Conservation (phyloP, 2,888 invertebrate species). For the Drosophila testacea region DNA sequence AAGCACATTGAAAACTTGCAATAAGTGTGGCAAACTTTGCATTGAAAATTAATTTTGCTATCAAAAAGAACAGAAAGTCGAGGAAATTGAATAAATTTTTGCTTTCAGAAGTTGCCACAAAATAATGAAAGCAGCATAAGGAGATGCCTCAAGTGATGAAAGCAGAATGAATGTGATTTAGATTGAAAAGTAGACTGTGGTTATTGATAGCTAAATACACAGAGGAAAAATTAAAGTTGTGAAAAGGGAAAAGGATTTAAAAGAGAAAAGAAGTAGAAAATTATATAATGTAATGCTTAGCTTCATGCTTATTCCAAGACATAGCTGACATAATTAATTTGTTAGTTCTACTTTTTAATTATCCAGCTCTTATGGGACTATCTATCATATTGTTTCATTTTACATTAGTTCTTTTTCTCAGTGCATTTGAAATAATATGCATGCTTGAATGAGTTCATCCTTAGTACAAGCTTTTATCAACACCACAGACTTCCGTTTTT, state of each 20-base stretch:
- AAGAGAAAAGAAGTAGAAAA: no score
- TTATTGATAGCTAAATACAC: neutral
- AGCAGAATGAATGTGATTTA: neutral
- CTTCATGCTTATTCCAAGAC: no score
- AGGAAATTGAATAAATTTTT: slow-evolving; percentile 35
- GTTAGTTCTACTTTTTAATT: no score
- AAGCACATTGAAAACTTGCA: neutral
- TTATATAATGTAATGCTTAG: no score
- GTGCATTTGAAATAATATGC: slow-evolving; percentile 18
- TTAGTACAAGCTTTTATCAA: slow-evolving; percentile 25
- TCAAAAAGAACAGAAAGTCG: neutral
- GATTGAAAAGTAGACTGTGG: neutral
- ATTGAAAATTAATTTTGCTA: slow-evolving; percentile 18
- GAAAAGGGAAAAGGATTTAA: no score
- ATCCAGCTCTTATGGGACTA: no score
- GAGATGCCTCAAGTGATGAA: neutral
- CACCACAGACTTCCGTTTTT: slow-evolving; percentile 3
- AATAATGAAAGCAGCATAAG: neutral
- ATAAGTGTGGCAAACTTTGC: slow-evolving; percentile 14
- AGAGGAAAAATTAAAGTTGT: no score
- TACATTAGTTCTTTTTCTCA: slow-evolving; percentile 1
- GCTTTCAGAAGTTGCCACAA: slow-evolving; percentile 3
- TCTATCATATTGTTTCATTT: no score
- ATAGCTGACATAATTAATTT: no score
- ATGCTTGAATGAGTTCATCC: slow-evolving; percentile 22